These are phyloP conservation scores for Paratrypauchen microcephalus DNA, from an alignment of 2,797 vertebrate species.

Conservation along the genomic window DNA sequence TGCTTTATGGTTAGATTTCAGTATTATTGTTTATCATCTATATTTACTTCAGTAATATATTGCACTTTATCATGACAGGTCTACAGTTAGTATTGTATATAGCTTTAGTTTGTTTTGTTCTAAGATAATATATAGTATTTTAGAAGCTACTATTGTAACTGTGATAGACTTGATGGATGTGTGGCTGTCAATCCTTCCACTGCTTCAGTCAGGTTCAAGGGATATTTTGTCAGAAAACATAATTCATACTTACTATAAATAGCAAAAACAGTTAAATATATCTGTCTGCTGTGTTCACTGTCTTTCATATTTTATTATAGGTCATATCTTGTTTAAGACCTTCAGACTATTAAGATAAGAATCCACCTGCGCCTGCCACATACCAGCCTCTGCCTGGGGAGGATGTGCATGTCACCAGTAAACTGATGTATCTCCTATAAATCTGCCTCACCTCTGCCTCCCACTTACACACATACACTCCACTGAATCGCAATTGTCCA, in stretches of 20 bases:
- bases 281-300: neutral
- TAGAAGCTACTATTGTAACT: too few species aligned
- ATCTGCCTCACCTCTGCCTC: constrained; percentile 20
- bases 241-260: neutral
- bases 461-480: constrained; percentile 5
- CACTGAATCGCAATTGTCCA: constrained; percentile 16
- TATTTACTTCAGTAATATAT: too few species aligned
- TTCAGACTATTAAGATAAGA: neutral
- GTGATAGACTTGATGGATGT: too few species aligned
- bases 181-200: too few species aligned
- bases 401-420: constrained; percentile 29
- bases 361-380: neutral
- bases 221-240: neutral
- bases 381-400: constrained; percentile 11
- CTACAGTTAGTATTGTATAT: too few species aligned
- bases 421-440: constrained; percentile 26
- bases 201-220: too few species aligned
- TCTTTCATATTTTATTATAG: neutral
- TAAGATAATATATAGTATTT: too few species aligned
- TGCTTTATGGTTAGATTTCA: too few species aligned
- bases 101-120: too few species aligned
- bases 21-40: too few species aligned
- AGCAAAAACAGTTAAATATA: neutral
- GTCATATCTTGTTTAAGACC: neutral
- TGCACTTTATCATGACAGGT: too few species aligned